A percentile compares a stretch with the other conserved stretches of the same genome.
These are phyloP conservation scores for Brachynemurus nebulosus DNA, from an alignment of 2,888 invertebrate species.

Conservation along the genomic window DNA sequence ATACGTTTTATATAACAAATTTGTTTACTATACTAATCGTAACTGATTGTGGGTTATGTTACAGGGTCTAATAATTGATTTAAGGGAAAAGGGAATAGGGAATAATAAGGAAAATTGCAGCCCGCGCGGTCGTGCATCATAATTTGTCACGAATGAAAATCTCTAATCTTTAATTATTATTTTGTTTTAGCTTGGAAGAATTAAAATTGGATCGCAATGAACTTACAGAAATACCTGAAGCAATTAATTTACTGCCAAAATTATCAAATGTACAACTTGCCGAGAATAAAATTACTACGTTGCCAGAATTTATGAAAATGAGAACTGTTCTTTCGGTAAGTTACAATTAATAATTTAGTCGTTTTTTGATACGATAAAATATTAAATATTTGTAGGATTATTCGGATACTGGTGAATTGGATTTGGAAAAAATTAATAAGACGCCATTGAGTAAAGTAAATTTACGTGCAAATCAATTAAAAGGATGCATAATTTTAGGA, in stretches of 20 bases:
- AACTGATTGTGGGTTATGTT: too few species aligned
- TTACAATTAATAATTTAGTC: conserved; percentile 11
- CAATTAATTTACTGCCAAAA: conserved; percentile 42
- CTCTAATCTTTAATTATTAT: too few species aligned
- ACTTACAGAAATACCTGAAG: conserved; percentile 45
- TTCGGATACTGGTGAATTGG: background rate
- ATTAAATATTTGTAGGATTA: conserved; percentile 8
- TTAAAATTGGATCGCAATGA: conserved; percentile 59
- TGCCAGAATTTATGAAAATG: conserved; percentile 40
- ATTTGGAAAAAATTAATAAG: conserved; percentile 12
- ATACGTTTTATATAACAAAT: too few species aligned
- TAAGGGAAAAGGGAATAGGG: too few species aligned
- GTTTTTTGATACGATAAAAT: background rate
- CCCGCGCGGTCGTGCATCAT: too few species aligned
- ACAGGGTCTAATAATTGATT: too few species aligned
- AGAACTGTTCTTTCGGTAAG: conserved; percentile 39
- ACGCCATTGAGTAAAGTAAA: conserved; percentile 57
- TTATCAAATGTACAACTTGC: conserved; percentile 45
- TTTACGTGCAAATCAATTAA: conserved; percentile 59
- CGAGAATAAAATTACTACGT: conserved; percentile 36
- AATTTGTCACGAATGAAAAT: too few species aligned
- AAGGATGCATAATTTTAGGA: conserved; percentile 72
- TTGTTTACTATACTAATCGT: too few species aligned
- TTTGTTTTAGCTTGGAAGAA: conserved; percentile 49
- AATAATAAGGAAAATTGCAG: too few species aligned